Evolutionary conservation across 1,140 invertebrate genomes (phyloP).

Genomic region (Parasteatoda tepidariorum): DNA sequence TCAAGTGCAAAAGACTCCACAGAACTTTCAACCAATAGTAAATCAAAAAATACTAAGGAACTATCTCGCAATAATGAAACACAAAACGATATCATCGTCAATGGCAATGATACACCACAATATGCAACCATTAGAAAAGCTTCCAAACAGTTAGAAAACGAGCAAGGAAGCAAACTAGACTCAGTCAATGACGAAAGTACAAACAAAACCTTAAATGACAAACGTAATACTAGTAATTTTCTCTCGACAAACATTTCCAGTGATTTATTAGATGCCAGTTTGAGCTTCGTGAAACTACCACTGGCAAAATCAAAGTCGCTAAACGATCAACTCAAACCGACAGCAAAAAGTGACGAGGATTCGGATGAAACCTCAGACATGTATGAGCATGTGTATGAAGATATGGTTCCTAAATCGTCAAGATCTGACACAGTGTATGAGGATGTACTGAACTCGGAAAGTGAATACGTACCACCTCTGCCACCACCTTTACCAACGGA

Average conservation of each 20-base stretch:
- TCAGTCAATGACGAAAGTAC: too few species aligned
- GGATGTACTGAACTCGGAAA: not conserved
- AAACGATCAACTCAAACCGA: not conserved
- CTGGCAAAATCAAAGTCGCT: not conserved
- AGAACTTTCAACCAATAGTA: not conserved
- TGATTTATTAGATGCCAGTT: slow-evolving; percentile 21
- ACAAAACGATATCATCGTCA: not conserved
- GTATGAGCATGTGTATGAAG: slow-evolving; percentile 32
- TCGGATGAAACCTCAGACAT: not conserved
- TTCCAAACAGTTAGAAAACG: not conserved
- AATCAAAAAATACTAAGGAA: not conserved
- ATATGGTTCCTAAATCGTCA: not conserved
- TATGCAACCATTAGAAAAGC: not conserved
- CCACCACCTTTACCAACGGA: not conserved
- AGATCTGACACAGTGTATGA: slow-evolving; percentile 16
- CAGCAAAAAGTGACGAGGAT: not conserved
- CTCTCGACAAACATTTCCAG: not conserved
- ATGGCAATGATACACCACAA: not conserved
- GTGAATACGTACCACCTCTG: not conserved
- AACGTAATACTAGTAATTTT: not conserved
- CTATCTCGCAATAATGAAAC: not conserved
- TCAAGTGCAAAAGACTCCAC: not conserved
- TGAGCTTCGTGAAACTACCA: not conserved
- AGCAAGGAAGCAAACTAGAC: not conserved
- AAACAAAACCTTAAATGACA: too few species aligned